Base-by-base conservation (phyloP, 2,113 vertebrate genomes). In the Pycnonotus jocosus region DNA sequence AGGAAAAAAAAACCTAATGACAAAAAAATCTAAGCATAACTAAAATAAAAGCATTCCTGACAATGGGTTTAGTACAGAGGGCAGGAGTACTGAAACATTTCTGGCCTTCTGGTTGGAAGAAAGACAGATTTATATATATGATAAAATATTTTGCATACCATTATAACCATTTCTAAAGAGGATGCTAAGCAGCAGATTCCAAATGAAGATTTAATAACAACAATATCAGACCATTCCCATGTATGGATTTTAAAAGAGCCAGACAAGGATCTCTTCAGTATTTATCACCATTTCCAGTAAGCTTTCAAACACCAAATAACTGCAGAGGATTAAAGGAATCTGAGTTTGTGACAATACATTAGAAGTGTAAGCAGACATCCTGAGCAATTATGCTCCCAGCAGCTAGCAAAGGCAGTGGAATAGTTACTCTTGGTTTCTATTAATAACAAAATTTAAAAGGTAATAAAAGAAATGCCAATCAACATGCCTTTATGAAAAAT, bases 141-240 rank as follows among this genome's bases (percentile, higher is more conserved):
- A 94, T 90, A 96, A 96, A 94, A 95, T 96, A 58, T 28, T 95
- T 94, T 35, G 7, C 92, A 91, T 97, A 93, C 90, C 90, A 22
- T 64, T 83, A 70, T 40, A 93, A 58, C 50, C 64, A 71, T 86
- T 82, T 70, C 56, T 88, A 73, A 95, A 83, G 76, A 92, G 33
- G 48, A 93, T 76, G 37, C 19, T 92, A 71, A 88, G 22, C 31
- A 90, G 80, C 72, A 92, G 86, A 95, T 92, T 96, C 50, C 80
- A 86, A 92, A 65, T 60, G 44, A 88, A 94, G 85, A 92, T 93
- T 90, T 94, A 51, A 54, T 60, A 69, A 71, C 57, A 82, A 42
- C 33, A 69, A 50, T 77, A 80, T 82, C 86, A 89, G 79, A 78
- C 74, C 74, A 90, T 86, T 92, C 27, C 60, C 31, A 57, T 68